These are phyloP conservation scores for Melinaea menophilus DNA, from an alignment of 2,888 invertebrate genomes.

Conservation along the genomic window DNA sequence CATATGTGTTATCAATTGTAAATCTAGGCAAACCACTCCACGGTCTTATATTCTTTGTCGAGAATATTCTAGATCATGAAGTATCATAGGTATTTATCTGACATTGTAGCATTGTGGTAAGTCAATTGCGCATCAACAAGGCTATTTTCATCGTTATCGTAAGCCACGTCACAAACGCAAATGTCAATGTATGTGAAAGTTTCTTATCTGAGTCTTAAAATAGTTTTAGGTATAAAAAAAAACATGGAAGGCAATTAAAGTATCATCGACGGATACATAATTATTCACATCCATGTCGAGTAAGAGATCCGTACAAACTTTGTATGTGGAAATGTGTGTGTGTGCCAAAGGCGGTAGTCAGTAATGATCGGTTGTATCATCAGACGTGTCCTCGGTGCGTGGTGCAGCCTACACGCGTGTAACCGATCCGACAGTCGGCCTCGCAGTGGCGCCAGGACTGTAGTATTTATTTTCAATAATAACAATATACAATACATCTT, in stretches of 20 bases:
- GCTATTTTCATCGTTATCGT: conserved; percentile 5
- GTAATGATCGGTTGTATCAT: conserved; percentile 17
- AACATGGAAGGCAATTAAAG: too few relatives aligned
- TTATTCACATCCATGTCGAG: too few relatives aligned
- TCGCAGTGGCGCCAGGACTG: conserved; percentile 20
- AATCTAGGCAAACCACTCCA: conserved; percentile 27
- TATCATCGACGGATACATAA: too few relatives aligned
- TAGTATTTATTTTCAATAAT: too few relatives aligned
- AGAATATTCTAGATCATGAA: conserved; percentile 26
- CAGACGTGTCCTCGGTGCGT: conserved; percentile 37
- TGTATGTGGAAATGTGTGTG: too few relatives aligned
- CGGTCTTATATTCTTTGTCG: conserved; percentile 19
- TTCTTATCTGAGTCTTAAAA: too few relatives aligned
- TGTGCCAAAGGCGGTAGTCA: conserved; percentile 4
- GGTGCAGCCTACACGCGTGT: conserved; percentile 49
- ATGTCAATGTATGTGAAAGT: neutral
- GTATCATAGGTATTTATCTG: conserved; percentile 4
- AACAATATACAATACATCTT: too few relatives aligned
- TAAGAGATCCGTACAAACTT: too few relatives aligned
- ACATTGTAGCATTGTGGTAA: neutral
- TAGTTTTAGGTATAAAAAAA: too few relatives aligned
- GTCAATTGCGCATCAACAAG: conserved; percentile 1
- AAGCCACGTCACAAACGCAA: neutral
- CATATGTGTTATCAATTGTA: conserved; percentile 28
- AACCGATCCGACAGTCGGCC: conserved; percentile 51